Percentiles rank a stretch among this genome's conserved stretches.
phyloP scores from a whole-genome alignment of 2,888 invertebrate species.

The Ophonus ardosiacus region DNA sequence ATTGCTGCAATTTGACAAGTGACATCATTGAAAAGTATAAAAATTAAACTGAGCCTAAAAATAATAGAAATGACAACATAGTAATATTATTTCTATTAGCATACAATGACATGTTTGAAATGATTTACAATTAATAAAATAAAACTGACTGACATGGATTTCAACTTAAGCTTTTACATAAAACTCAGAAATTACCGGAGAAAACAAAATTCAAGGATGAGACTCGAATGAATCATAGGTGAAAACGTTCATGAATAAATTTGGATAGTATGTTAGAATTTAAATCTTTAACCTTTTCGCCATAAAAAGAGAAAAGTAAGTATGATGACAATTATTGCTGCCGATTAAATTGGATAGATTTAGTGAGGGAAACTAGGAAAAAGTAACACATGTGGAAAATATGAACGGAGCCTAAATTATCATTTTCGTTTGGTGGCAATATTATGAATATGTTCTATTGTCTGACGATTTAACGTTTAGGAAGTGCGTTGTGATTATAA shows the following conservation, averaged over 20 bases:
- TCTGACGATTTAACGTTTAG: constrained; percentile 15
- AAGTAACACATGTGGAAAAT: constrained; percentile 22
- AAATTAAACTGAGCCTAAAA: constrained; percentile 15
- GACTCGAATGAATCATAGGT: constrained; percentile 22
- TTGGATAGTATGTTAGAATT: constrained; percentile 29
- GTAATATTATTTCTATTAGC: constrained; percentile 24
- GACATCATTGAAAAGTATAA: not conserved
- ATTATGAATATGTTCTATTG: constrained; percentile 13
- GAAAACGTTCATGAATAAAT: constrained; percentile 38
- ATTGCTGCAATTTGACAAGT: not conserved
- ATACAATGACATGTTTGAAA: constrained; percentile 17
- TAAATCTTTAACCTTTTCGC: constrained; percentile 18
- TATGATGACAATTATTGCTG: constrained; percentile 12
- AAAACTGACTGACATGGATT: not conserved
- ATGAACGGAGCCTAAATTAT: not conserved
- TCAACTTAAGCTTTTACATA: constrained; percentile 33
- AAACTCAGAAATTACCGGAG: constrained; percentile 27
- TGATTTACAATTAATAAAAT: constrained; percentile 14
- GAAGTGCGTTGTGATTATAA: not conserved
- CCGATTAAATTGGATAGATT: constrained; percentile 37
- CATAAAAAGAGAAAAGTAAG: constrained; percentile 23
- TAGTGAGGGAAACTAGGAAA: constrained; percentile 10
- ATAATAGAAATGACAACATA: constrained; percentile 29
- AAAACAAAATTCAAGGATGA: constrained; percentile 42
- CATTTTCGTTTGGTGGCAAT: not conserved